Conservation (phyloP, 2,888 invertebrate species). For the Autographa pulchrina region DNA sequence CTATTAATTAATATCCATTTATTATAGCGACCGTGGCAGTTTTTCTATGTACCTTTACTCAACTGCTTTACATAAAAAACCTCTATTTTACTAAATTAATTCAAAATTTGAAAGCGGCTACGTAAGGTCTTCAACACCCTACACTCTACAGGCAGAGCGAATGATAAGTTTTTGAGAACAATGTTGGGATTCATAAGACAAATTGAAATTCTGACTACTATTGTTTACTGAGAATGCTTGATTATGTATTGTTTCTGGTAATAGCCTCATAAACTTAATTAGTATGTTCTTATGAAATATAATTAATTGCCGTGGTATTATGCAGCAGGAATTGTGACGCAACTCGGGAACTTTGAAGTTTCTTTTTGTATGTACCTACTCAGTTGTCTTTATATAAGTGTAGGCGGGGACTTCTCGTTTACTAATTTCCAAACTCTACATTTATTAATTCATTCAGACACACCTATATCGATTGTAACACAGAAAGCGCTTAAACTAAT, state of each 20-base stretch:
- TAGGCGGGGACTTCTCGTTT: conserved; percentile 18
- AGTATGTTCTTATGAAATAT: conserved; percentile 43
- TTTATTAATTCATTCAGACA: neutral
- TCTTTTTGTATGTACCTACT: conserved; percentile 24
- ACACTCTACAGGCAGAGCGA: conserved; percentile 16
- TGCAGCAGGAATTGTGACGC: conserved; percentile 51
- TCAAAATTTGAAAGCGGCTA: neutral
- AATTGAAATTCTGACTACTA: conserved; percentile 49
- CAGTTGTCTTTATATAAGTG: conserved; percentile 47
- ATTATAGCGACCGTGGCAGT: too few relatives aligned
- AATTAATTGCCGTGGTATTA: conserved; percentile 54
- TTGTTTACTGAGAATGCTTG: conserved; percentile 59
- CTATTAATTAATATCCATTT: too few relatives aligned
- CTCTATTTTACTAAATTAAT: neutral
- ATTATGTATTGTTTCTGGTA: conserved; percentile 62
- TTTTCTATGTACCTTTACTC: neutral
- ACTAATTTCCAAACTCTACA: neutral
- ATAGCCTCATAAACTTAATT: conserved; percentile 56
- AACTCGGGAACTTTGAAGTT: conserved; percentile 36
- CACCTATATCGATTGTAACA: neutral
- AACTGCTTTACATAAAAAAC: neutral
- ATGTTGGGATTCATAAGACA: conserved; percentile 54
- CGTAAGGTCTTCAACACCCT: conserved; percentile 2
- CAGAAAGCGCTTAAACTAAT: neutral
- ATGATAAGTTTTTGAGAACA: conserved; percentile 37